phyloP scores from a whole-genome alignment of 2,113 vertebrate genomes.

The Astur gentilis region DNA sequence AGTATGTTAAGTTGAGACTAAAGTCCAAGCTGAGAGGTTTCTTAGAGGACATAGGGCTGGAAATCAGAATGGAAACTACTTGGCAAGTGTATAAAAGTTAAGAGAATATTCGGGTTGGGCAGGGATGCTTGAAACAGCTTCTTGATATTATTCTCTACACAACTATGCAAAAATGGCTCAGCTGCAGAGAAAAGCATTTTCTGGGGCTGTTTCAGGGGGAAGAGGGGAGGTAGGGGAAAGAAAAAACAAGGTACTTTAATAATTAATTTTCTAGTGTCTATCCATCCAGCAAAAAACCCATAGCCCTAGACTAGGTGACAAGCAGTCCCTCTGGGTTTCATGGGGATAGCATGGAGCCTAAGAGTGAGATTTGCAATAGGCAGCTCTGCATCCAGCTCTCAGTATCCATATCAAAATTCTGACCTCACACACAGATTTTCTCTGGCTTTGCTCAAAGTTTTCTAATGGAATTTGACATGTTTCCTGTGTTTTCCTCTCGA shows the following conservation, averaged over 20 bases:
- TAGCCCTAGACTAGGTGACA: too few species aligned
- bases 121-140: not conserved
- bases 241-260: not conserved
- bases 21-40: not conserved
- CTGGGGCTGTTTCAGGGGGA: not conserved
- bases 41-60: not conserved
- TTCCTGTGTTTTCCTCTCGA: not conserved
- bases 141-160: not conserved
- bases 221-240: not conserved
- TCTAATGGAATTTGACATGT: not conserved
- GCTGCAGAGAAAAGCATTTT: not conserved
- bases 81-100: not conserved
- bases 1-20: not conserved
- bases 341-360: not conserved
- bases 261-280: not conserved
- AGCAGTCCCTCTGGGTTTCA: not conserved
- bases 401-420: not conserved
- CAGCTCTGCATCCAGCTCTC: not conserved
- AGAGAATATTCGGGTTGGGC: not conserved
- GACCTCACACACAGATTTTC: not conserved
- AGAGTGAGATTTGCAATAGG: not conserved
- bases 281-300: accelerated
- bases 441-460: not conserved
- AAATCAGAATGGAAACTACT: not conserved
- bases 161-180: not conserved